Conservation (phyloP, 2,888 invertebrate species). For the Cephus rjabovi region DNA sequence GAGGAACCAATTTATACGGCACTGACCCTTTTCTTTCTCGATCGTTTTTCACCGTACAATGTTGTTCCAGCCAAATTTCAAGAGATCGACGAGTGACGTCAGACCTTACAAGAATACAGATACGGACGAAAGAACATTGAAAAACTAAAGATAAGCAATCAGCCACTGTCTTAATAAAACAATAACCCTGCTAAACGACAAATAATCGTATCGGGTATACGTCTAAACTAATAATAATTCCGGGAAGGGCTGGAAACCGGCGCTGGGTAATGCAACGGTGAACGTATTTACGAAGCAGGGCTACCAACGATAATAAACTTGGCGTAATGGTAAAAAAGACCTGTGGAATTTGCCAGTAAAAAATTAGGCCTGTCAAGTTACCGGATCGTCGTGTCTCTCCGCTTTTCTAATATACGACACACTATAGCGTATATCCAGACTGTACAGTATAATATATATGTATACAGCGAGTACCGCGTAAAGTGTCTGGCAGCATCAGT, state of each 20-base stretch:
- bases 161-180: background rate
- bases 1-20: background rate
- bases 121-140: background rate
- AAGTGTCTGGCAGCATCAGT: background rate
- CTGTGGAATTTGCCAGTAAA: slow-evolving; percentile 4
- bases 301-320: background rate
- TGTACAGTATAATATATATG: background rate
- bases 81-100: background rate
- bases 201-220: background rate
- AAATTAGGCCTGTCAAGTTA: background rate
- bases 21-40: background rate
- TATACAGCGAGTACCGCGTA: background rate
- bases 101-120: background rate
- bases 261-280: background rate
- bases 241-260: background rate
- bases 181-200: background rate
- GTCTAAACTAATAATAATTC: background rate
- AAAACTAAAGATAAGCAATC: background rate
- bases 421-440: background rate
- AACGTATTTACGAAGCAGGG: background rate
- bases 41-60: background rate
- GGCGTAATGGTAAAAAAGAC: background rate
- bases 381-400: background rate
- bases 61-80: background rate
- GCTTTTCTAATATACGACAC: background rate